Percentiles rank a stretch among this genome's conserved stretches.
Conservation (phyloP, 2,797 vertebrate species). For the Danionella dracula region DNA sequence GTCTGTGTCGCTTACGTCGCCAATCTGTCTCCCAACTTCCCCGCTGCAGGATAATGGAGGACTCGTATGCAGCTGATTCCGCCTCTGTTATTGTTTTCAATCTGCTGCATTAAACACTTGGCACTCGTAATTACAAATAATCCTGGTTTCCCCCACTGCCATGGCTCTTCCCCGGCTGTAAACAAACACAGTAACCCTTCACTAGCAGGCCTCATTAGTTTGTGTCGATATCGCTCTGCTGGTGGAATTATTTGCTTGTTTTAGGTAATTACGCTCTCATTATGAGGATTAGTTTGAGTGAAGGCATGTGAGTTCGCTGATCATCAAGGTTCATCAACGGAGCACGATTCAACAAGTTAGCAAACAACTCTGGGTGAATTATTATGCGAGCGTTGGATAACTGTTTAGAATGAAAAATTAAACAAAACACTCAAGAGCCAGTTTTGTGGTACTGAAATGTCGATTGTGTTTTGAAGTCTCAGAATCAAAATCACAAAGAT, state of each 20-base stretch:
- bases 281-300: neutral
- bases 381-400: too few species aligned
- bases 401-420: too few species aligned
- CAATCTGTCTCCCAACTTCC: conserved; percentile 51
- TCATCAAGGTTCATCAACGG: neutral
- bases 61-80: conserved; percentile 32
- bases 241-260: conserved; percentile 20
- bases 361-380: neutral
- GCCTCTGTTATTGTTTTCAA: conserved; percentile 39
- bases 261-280: conserved; percentile 14
- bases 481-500: too few species aligned
- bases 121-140: conserved; percentile 48
- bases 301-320: neutral
- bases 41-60: conserved; percentile 41
- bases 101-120: conserved; percentile 44
- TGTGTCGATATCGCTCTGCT: conserved; percentile 12
- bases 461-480: too few species aligned
- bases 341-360: neutral
- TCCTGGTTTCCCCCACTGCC: conserved; percentile 27
- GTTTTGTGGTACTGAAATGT: too few species aligned
- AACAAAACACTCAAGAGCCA: too few species aligned
- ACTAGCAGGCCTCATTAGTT: conserved; percentile 28
- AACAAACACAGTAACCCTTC: conserved; percentile 43
- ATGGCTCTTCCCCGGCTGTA: conserved; percentile 37
- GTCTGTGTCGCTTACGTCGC: conserved; percentile 43